Evolutionary conservation across 2,888 invertebrate species (phyloP), one percentile per base, ranked within the genome.

Genomic region (Harpalus rubripes): DNA sequence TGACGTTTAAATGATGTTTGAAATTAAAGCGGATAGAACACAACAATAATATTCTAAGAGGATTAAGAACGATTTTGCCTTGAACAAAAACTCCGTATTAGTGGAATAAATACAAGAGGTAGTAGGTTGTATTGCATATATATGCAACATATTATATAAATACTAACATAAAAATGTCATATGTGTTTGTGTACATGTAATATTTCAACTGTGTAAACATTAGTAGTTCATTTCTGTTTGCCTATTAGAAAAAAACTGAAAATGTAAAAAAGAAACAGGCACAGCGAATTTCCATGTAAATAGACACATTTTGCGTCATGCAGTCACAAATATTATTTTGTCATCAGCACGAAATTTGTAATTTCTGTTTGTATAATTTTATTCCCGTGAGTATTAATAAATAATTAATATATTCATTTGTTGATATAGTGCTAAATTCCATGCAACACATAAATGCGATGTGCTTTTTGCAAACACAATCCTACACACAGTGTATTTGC

Each of bases 241-340:
- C 8, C n/a, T 68, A 15, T 68, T 68, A 32, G 7, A 15, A 6
- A 68, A 26, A 39, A 68, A 39, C 39, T 68, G 39, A 68, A 68
- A 68, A 65, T 32, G 26, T 65, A 68, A 63, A 68, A 68, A 39
- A 68, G 72, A 74, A 74, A 74, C 72, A 74, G 72, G 72, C 72
- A 74, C 72, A 74, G 15, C 26, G n/a, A 68, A 74, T 74, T 44
- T 74, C 12, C 18, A 18, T 41, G 39, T 68, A 32, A 74, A 68
- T 68, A 39, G n/a, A 39, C 15, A 68, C 26, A 68, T 68, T 44
- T 74, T 44, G 18, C 72, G 44, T 74, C 44, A 74, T 74, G 72
- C 44, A 74, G 72, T 74, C 22, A 63, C 63, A 63, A 26, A 22
- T 63, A 63, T 63, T 16, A 22, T 63, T 63, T 26, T 63, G 39